Evolutionary conservation across 2,888 invertebrate genomes (phyloP).

Genomic region (Brachypalpus laphriformis): DNA sequence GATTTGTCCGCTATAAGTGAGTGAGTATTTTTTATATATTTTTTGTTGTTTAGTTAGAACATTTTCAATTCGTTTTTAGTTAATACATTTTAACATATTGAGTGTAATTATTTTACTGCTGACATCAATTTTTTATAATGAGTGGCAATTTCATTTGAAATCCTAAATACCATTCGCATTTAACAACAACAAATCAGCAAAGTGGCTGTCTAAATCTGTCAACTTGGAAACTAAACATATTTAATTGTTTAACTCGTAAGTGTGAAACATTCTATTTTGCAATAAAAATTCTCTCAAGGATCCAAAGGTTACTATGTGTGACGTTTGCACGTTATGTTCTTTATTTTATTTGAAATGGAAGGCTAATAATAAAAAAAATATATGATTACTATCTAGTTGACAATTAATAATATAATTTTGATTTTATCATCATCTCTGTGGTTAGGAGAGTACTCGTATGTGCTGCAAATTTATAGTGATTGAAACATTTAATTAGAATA

Average conservation of each 20-base stretch:
- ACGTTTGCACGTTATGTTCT: background rate
- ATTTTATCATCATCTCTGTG: background rate
- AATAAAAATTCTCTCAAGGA: background rate
- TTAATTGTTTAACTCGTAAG: background rate
- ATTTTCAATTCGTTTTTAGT: background rate
- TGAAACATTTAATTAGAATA: background rate
- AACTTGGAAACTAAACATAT: background rate
- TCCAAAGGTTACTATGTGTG: background rate
- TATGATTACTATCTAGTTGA: background rate
- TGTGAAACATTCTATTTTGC: no score
- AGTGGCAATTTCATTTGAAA: background rate
- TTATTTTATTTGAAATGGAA: background rate
- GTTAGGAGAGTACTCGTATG: background rate
- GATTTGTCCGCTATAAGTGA: background rate
- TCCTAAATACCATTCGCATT: background rate
- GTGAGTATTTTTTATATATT: background rate
- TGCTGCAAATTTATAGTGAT: background rate
- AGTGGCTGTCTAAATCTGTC: background rate
- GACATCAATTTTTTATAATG: slow-evolving; percentile 31
- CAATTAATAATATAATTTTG: background rate
- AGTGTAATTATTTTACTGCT: slow-evolving; percentile 4
- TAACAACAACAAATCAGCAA: background rate
- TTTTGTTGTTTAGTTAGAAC: background rate
- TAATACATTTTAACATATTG: background rate
- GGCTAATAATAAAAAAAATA: background rate